These are phyloP conservation scores for Octopus bimaculoides DNA, from an alignment of 1,140 invertebrate genomes.

Conservation along the genomic window DNA sequence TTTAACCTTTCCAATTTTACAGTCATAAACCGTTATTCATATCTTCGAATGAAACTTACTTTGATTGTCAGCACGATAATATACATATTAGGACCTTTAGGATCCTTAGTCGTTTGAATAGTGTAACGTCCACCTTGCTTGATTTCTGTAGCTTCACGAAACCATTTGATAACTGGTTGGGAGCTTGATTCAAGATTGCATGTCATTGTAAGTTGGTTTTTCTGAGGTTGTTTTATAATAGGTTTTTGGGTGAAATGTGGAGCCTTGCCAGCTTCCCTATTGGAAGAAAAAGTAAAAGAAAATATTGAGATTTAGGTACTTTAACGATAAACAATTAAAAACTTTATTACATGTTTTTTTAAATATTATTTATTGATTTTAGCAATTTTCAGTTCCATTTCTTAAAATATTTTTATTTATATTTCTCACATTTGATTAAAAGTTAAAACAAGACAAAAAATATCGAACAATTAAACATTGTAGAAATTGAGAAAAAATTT, in stretches of 20 bases:
- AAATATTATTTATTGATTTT: too few species aligned
- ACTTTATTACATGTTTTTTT: too few species aligned
- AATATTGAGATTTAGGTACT: too few species aligned
- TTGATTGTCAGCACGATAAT: constrained; percentile 86
- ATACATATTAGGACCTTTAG: constrained; percentile 70
- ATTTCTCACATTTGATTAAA: too few species aligned
- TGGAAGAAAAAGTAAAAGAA: neutral
- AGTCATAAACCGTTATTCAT: too few species aligned
- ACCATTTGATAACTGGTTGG: constrained; percentile 47
- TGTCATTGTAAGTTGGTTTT: constrained; percentile 44
- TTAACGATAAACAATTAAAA: too few species aligned
- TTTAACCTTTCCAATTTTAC: too few species aligned
- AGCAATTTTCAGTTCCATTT: too few species aligned
- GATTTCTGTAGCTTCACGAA: constrained; percentile 41
- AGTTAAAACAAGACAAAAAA: too few species aligned
- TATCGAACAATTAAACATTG: too few species aligned
- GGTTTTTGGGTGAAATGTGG: constrained; percentile 98
- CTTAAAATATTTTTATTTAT: too few species aligned
- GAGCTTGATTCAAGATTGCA: constrained; percentile 49
- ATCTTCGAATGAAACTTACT: constrained; percentile 58
- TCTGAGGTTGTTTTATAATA: constrained; percentile 91
- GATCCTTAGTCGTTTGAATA: constrained; percentile 34
- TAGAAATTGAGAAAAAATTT: too few species aligned
- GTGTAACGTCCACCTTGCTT: constrained; percentile 36
- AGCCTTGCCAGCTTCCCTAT: constrained; percentile 59